Percentiles rank a stretch among this genome's conserved stretches.
phyloP scores from a whole-genome alignment of 2,888 invertebrate species.

The Diadegma fenestrale region DNA sequence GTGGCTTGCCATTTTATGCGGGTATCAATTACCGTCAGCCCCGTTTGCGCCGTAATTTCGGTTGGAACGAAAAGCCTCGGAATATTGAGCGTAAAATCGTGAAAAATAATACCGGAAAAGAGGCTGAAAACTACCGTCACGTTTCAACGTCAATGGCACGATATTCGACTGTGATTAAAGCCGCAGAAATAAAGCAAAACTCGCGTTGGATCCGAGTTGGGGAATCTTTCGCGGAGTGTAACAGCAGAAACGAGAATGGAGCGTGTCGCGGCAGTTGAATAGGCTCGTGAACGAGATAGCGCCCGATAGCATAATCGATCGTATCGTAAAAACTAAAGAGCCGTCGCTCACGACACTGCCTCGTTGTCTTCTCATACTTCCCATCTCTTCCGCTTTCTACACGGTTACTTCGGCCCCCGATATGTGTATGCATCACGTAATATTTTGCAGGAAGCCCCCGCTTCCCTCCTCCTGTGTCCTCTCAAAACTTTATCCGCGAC shows the following conservation, averaged over 20 bases:
- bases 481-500: slow-evolving; percentile 51
- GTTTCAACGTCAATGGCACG: slow-evolving; percentile 40
- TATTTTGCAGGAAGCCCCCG: slow-evolving; percentile 31
- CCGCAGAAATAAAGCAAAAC: slow-evolving; percentile 4
- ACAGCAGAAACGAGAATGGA: slow-evolving; percentile 23
- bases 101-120: slow-evolving; percentile 9
- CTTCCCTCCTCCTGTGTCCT: slow-evolving; percentile 20
- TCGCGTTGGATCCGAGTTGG: slow-evolving; percentile 19
- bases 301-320: slow-evolving; percentile 70
- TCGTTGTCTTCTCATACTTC: slow-evolving; percentile 33
- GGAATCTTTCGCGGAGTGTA: slow-evolving; percentile 8
- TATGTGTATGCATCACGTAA: slow-evolving; percentile 34
- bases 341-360: slow-evolving; percentile 63
- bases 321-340: slow-evolving; percentile 68
- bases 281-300: slow-evolving; percentile 50
- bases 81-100: not conserved
- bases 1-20: not conserved
- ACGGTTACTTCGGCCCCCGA: not conserved
- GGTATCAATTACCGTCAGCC: not conserved
- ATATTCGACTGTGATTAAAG: slow-evolving; percentile 20
- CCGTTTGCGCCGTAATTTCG: not conserved
- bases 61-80: not conserved
- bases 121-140: slow-evolving; percentile 21
- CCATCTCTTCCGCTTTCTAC: slow-evolving; percentile 32
- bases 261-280: slow-evolving; percentile 64